A percentile compares a stretch with the other conserved stretches of the same genome.
Evolutionary conservation across 64 coral and sea anemone genomes (phyloP).

Genomic region (Montipora efflorescens): DNA sequence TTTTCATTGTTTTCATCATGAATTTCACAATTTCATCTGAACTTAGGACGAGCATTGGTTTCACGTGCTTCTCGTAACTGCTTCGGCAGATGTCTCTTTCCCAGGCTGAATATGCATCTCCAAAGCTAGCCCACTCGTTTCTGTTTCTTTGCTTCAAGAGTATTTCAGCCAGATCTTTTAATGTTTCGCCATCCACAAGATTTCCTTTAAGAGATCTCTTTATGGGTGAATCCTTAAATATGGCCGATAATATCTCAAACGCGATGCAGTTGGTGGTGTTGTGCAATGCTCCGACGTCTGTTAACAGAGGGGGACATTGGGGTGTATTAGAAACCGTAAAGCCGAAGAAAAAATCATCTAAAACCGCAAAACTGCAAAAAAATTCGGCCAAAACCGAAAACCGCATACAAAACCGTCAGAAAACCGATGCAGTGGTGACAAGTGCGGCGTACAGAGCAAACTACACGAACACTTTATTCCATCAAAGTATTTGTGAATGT

Average conservation of each 20-base stretch:
- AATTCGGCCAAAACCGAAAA: no score
- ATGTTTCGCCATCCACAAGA: slow-evolving; percentile 45
- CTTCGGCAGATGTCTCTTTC: slow-evolving; percentile 69
- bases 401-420: no score
- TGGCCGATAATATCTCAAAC: neutral
- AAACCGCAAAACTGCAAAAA: no score
- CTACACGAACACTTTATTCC: no score
- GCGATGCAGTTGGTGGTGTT: slow-evolving; percentile 8
- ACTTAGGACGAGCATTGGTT: slow-evolving; percentile 6
- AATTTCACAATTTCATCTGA: neutral
- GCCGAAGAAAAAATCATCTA: no score
- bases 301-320: neutral
- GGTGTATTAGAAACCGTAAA: no score
- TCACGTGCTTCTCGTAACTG: slow-evolving; percentile 52
- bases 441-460: no score
- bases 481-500: no score
- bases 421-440: no score
- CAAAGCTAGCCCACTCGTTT: slow-evolving; percentile 32
- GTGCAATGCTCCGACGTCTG: slow-evolving; percentile 17
- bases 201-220: slow-evolving; percentile 55
- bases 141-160: slow-evolving; percentile 17
- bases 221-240: neutral
- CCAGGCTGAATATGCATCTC: slow-evolving; percentile 33
- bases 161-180: slow-evolving; percentile 8
- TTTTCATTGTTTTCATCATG: neutral